Evolutionary conservation across 1,140 invertebrate genomes (phyloP), one percentile per base, ranked within the genome.

Genomic region (Papilio glaucus): DNA sequence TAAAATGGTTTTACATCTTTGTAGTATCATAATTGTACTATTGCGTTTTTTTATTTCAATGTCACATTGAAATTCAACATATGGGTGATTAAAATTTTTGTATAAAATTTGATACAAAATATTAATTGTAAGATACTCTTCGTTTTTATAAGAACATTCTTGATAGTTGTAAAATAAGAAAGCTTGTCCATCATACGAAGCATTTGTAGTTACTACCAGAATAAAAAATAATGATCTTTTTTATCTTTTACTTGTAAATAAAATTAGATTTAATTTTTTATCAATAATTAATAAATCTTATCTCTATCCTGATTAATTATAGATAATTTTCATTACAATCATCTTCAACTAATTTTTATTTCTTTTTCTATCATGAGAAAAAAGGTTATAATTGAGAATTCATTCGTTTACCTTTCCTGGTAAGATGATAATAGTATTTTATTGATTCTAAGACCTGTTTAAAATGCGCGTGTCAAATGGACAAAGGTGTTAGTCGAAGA

Each of bases 91-190:
- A n/a, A n/a, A n/a, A n/a, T n/a, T n/a, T n/a, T n/a, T n/a, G n/a
- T n/a, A n/a, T n/a, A n/a, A n/a, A n/a, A n/a, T n/a, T n/a, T n/a
- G n/a, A n/a, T n/a, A n/a, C n/a, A n/a, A n/a, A n/a, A n/a, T n/a
- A n/a, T n/a, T 49, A 21, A 21, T 49, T 49, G 45, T 49, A 49
- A 49, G 21, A 42, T 10, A 49, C 18, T 18, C 42, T 45, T 45
- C 7, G 18, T 8, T 15, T 45, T 18, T 45, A 45, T 21, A 24
- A 49, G 0, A 49, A 21, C 10, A 49, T 9, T 49, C 45, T 21
- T 49, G 0, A 49, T 21, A 49, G 45, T 49, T 49, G 45, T 49
- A 49, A 49, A 4, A 49, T 49, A 49, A 49, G n/a, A 49, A 49
- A 49, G 45, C 45, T 49, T 49, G 45, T 49, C 18, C 45, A 18